Evolutionary conservation across 2,888 invertebrate genomes (phyloP).

Genomic region (Brassicogethes aeneus): DNA sequence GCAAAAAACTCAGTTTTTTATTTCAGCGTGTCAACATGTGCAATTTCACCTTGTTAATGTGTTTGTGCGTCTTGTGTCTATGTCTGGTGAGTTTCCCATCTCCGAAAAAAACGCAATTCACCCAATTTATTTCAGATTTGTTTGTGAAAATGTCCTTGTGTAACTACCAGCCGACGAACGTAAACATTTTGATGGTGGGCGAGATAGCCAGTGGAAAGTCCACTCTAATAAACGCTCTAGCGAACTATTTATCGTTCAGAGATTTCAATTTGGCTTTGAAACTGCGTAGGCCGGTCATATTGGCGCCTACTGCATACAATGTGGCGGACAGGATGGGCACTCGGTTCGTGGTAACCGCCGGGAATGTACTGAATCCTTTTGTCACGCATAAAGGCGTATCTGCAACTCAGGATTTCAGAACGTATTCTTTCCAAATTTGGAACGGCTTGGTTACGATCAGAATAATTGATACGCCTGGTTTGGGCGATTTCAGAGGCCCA

Average conservation of each 20-base stretch:
- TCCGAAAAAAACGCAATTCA: no score
- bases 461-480: neutral
- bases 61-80: no score
- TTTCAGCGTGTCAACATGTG: no score
- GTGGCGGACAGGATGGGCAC: neutral
- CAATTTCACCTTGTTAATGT: no score
- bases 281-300: neutral
- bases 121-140: no score
- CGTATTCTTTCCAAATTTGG: neutral
- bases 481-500: no score
- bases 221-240: neutral
- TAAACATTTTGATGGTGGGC: neutral
- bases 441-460: neutral
- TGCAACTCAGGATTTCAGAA: neutral
- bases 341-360: neutral
- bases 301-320: neutral
- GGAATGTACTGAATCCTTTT: neutral
- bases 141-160: neutral
- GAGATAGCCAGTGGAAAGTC: neutral
- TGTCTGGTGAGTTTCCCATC: no score
- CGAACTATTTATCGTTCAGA: neutral
- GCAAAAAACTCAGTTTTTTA: no score
- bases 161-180: neutral
- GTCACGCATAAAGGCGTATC: neutral
- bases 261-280: neutral